These are phyloP conservation scores for Ctenopoma multispine DNA, from an alignment of 2,797 vertebrate genomes.

Conservation along the genomic window DNA sequence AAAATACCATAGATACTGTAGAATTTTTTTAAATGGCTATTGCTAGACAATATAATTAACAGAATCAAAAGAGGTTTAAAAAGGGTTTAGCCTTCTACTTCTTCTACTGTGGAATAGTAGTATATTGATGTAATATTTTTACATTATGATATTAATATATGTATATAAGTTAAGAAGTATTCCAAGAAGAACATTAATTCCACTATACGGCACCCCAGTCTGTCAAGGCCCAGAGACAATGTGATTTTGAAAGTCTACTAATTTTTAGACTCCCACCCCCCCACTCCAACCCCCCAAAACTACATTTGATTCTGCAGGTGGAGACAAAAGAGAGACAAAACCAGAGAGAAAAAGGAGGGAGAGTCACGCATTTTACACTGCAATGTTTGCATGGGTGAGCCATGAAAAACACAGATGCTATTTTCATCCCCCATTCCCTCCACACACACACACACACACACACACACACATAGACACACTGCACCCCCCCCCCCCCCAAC, in stretches of 20 bases:
- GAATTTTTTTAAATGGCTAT: background rate
- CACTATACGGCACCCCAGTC: conserved; percentile 76
- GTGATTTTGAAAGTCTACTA: conserved; percentile 63
- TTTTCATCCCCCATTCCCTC: conserved; percentile 88
- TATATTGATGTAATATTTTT: background rate
- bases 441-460: too few relatives aligned
- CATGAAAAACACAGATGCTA: conserved; percentile 96
- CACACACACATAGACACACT: too few relatives aligned
- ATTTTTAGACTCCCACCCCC: conserved; percentile 75
- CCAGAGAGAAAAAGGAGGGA: conserved; percentile 59
- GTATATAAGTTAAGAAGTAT: background rate
- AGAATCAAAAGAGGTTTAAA: background rate
- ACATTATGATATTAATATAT: background rate
- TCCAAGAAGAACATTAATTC: background rate
- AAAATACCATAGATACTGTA: too few relatives aligned
- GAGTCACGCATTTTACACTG: conserved; percentile 89
- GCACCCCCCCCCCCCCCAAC: conserved; percentile 64
- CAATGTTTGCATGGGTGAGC: conserved; percentile 92
- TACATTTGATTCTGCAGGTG: conserved; percentile 59
- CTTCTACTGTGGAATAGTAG: too few relatives aligned
- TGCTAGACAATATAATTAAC: background rate
- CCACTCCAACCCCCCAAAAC: background rate
- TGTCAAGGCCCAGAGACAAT: conserved; percentile 31
- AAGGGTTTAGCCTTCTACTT: background rate
- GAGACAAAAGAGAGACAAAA: conserved; percentile 20